These are phyloP conservation scores for Trochalopteron elliotii DNA, from an alignment of 2,113 vertebrate species.

Conservation along the genomic window DNA sequence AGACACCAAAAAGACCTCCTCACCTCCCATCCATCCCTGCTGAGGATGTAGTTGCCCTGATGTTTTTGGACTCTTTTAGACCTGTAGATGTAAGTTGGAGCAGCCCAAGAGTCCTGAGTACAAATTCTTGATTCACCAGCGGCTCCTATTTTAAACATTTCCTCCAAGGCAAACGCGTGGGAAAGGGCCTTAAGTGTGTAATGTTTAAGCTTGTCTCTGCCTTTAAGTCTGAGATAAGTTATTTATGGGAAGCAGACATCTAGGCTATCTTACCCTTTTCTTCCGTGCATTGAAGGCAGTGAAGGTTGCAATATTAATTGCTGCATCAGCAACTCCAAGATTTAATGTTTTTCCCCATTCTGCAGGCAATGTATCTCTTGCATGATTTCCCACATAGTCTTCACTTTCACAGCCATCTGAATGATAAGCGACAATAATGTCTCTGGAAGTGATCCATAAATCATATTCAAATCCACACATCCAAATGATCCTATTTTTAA, in stretches of 20 bases:
- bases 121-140: not conserved
- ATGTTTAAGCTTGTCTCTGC: slow-evolving; percentile 26
- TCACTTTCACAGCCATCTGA: slow-evolving; percentile 57
- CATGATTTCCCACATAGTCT: slow-evolving; percentile 61
- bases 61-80: not conserved
- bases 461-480: slow-evolving; percentile 70
- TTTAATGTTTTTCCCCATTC: slow-evolving; percentile 55
- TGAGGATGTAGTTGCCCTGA: not conserved
- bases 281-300: slow-evolving; percentile 24
- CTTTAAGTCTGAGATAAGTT: slow-evolving; percentile 41
- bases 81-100: not conserved
- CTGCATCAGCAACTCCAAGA: slow-evolving; percentile 64
- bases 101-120: not conserved
- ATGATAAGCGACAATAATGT: slow-evolving; percentile 70
- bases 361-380: slow-evolving; percentile 46
- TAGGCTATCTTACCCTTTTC: slow-evolving; percentile 54
- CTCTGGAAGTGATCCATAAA: slow-evolving; percentile 72
- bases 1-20: not conserved
- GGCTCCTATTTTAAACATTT: slow-evolving; percentile 6
- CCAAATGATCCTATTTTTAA: slow-evolving; percentile 69
- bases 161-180: not conserved
- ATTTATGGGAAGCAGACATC: slow-evolving; percentile 51
- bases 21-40: not conserved
- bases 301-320: slow-evolving; percentile 73
- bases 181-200: not conserved